These are phyloP conservation scores for Andricus grossulariae DNA, from an alignment of 1,140 invertebrate species.

Conservation along the genomic window DNA sequence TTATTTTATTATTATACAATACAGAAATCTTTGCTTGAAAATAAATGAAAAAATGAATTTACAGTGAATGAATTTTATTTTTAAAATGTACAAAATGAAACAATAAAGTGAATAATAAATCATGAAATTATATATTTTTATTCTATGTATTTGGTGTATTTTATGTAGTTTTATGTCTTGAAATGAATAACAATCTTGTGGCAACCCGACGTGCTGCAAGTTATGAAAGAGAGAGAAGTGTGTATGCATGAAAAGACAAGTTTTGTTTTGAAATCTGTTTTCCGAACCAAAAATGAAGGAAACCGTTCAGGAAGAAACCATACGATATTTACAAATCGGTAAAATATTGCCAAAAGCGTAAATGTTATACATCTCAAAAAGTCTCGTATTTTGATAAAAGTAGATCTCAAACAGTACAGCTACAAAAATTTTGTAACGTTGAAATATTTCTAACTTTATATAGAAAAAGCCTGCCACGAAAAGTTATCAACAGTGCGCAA, in stretches of 20 bases:
- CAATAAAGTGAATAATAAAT: no score
- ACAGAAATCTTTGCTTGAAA: no score
- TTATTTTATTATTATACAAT: not conserved
- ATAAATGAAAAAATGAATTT: no score
- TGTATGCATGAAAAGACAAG: not conserved
- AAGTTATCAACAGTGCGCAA: conserved; percentile 25
- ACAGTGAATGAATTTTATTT: no score
- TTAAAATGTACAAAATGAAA: no score
- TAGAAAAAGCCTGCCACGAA: conserved; percentile 47
- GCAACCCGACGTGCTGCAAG: conserved; percentile 18
- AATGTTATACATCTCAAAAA: conserved; percentile 5
- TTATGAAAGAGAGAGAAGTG: not conserved
- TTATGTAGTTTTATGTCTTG: not conserved
- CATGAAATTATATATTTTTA: no score
- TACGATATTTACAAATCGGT: conserved; percentile 47
- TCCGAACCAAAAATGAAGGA: conserved; percentile 39
- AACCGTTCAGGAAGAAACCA: conserved; percentile 51
- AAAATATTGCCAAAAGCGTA: conserved; percentile 1
- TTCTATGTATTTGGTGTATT: no score
- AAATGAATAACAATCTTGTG: conserved; percentile 15
- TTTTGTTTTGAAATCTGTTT: conserved; percentile 42
- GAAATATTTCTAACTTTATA: conserved; percentile 30
- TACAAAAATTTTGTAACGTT: conserved; percentile 31
- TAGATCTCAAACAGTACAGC: not conserved
- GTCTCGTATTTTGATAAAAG: conserved; percentile 21